These are phyloP conservation scores for Eupeodes corollae DNA, from an alignment of 1,140 invertebrate genomes.

Conservation along the genomic window DNA sequence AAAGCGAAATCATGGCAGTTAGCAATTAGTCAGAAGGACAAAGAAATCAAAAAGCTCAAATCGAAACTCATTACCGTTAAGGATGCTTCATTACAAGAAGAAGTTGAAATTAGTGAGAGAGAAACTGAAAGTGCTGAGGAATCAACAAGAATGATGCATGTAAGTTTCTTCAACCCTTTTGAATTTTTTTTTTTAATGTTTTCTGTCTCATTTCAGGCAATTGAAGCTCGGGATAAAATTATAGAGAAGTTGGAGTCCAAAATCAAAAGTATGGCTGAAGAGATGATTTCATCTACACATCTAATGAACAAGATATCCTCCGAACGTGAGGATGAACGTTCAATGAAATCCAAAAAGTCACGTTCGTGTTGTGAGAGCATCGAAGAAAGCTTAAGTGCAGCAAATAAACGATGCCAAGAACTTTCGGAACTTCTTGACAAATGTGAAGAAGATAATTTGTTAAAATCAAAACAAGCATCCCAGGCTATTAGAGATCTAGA, in stretches of 20 bases:
- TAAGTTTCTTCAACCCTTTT: slow-evolving; percentile 4
- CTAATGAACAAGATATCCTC: slow-evolving; percentile 27
- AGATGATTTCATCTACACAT: slow-evolving; percentile 27
- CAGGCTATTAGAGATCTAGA: slow-evolving; percentile 26
- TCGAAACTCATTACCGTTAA: neutral
- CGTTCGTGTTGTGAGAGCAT: slow-evolving; percentile 25
- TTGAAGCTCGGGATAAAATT: slow-evolving; percentile 22
- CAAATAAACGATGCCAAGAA: slow-evolving; percentile 18
- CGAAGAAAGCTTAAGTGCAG: slow-evolving; percentile 19
- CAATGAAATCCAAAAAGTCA: slow-evolving; percentile 13
- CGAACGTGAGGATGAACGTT: slow-evolving; percentile 15
- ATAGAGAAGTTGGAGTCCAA: slow-evolving; percentile 28
- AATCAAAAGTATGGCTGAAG: slow-evolving; percentile 22
- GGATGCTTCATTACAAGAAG: neutral
- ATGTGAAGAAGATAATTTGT: slow-evolving; percentile 30
- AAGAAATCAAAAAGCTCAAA: slow-evolving; percentile 17
- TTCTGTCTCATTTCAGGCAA: slow-evolving; percentile 9
- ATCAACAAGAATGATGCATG: slow-evolving; percentile 18
- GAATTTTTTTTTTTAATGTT: neutral
- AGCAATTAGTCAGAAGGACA: slow-evolving; percentile 22
- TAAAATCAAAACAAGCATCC: slow-evolving; percentile 32
- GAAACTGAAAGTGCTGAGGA: slow-evolving; percentile 10
- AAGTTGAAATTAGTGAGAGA: neutral
- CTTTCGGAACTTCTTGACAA: slow-evolving; percentile 28
- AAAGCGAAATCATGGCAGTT: slow-evolving; percentile 21